Conservation (phyloP, 2,113 vertebrate species). For the Protobothrops mucrosquamatus region DNA sequence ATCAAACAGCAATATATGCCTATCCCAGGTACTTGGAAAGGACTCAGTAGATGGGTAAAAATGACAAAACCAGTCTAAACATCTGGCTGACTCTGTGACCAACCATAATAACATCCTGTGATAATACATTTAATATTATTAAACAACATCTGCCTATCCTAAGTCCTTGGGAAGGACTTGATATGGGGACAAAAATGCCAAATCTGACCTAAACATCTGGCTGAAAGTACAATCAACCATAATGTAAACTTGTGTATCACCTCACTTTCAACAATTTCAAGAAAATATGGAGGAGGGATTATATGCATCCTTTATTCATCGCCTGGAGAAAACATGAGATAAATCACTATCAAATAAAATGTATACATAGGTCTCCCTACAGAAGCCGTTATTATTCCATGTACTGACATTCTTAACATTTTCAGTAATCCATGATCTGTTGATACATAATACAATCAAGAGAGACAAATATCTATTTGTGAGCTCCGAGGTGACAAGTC, state of each 20-base stretch:
- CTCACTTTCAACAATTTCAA: not conserved
- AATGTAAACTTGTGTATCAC: not conserved
- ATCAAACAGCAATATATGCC: not conserved
- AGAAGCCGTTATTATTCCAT: not conserved
- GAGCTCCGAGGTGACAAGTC: not conserved
- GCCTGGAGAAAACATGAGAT: not conserved
- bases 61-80: not conserved
- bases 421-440: not conserved
- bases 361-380: not conserved
- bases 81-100: not conserved
- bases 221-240: not conserved
- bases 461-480: not conserved
- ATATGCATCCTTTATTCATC: not conserved
- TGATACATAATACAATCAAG: conserved; percentile 12
- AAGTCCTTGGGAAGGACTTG: not conserved
- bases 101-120: not conserved
- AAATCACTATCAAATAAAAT: not conserved
- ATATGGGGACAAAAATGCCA: not conserved
- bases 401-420: not conserved
- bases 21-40: not conserved
- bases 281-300: not conserved
- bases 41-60: not conserved
- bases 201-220: not conserved
- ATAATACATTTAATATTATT: not conserved
- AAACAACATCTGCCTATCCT: not conserved